phyloP scores from a whole-genome alignment of 2,888 invertebrate species.

The Phyllotreta striolata region DNA sequence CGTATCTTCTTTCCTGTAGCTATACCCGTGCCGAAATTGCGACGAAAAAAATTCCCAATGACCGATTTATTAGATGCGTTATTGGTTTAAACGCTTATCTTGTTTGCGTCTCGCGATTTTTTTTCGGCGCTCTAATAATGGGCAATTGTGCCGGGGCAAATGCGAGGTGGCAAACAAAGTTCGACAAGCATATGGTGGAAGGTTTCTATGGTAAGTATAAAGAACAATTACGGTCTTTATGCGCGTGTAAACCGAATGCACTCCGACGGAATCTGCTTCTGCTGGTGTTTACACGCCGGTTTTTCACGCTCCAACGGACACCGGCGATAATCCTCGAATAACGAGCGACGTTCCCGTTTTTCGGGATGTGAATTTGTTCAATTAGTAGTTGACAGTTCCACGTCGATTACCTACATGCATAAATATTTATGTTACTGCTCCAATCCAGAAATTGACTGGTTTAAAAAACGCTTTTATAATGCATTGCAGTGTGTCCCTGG shows the following conservation, averaged over 20 bases:
- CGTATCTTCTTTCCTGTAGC: no score
- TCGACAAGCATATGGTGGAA: constrained; percentile 3
- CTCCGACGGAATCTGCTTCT: constrained; percentile 6
- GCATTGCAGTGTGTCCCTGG: no score
- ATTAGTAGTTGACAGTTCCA: background rate
- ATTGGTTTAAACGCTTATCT: constrained; percentile 8
- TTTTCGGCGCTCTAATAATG: constrained; percentile 6
- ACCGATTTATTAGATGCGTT: background rate
- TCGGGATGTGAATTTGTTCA: constrained; percentile 17
- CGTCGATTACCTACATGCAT: background rate
- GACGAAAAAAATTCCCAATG: no score
- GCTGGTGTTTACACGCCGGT: background rate
- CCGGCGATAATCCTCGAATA: constrained; percentile 18
- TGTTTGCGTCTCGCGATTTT: constrained; percentile 15
- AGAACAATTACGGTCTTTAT: constrained; percentile 14
- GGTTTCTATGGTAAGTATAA: no score
- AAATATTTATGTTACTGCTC: no score
- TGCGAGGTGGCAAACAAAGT: background rate
- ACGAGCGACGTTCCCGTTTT: constrained; percentile 9
- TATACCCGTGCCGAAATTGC: no score
- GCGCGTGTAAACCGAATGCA: background rate
- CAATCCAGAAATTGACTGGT: no score
- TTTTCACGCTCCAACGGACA: constrained; percentile 16
- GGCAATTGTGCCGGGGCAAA: constrained; percentile 11
- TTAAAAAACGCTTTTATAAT: no score